Conservation (phyloP, 2,797 vertebrate species). For the Dendrocincla fuliginosa region DNA sequence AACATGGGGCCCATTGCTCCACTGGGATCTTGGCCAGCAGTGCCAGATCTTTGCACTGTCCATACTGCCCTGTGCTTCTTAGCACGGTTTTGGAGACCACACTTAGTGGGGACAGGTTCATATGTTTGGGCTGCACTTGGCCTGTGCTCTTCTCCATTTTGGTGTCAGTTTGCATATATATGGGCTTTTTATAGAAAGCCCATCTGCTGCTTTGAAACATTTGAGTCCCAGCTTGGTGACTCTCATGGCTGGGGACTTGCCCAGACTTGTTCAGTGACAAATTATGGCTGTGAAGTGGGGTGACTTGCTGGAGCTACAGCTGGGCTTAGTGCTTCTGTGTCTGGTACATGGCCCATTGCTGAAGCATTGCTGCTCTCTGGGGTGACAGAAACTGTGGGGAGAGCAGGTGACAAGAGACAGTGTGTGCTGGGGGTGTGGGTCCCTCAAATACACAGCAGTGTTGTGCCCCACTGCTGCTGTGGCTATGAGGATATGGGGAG, state of each 20-base stretch:
- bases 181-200: not conserved
- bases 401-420: not conserved
- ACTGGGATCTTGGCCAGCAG: not conserved
- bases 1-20: not conserved
- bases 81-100: rapidly evolving
- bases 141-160: not conserved
- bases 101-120: rapidly evolving
- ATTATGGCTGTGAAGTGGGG: not conserved
- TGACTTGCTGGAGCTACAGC: not conserved
- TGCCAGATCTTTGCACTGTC: not conserved
- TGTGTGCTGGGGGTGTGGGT: rapidly evolving
- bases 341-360: not conserved
- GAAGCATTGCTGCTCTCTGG: not conserved
- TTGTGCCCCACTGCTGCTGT: rapidly evolving
- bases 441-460: rapidly evolving
- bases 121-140: not conserved
- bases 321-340: not conserved
- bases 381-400: not conserved
- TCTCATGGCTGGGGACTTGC: rapidly evolving
- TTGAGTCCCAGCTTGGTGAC: not conserved
- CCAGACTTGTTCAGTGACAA: not conserved
- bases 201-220: not conserved
- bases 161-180: not conserved
- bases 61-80: not conserved
- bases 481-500: not conserved